A percentile compares a stretch with the other conserved stretches of the same genome.
Conservation (phyloP, 2,888 invertebrate species). For the Aphelenchoides bicaudatus region DNA sequence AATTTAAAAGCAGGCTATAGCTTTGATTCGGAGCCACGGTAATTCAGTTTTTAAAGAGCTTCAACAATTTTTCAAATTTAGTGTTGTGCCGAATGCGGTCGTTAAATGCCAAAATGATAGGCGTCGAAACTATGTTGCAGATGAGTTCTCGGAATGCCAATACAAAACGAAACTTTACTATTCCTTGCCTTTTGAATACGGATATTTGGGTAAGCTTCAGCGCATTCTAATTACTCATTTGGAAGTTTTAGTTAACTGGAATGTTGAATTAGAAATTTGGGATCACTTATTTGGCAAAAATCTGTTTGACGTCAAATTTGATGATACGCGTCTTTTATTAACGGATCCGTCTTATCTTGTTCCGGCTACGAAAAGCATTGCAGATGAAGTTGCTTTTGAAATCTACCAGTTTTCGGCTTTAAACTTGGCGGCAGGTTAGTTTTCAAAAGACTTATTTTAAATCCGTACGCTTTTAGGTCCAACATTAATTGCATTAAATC, state of each 20-base stretch:
- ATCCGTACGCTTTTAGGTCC: conserved; percentile 66
- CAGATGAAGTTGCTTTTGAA: conserved; percentile 91
- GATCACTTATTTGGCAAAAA: conserved; percentile 78
- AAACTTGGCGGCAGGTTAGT: conserved; percentile 45
- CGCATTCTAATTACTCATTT: background rate
- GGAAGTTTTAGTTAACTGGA: conserved; percentile 75
- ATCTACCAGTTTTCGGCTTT: conserved; percentile 86
- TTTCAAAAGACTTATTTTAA: background rate
- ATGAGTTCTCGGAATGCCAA: conserved; percentile 90
- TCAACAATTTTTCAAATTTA: conserved; percentile 29
- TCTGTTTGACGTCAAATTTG: conserved; percentile 52
- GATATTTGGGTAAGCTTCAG: conserved; percentile 55
- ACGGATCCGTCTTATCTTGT: conserved; percentile 95
- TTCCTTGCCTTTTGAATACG: conserved; percentile 84
- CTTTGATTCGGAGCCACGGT: conserved; percentile 32
- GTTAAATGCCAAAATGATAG: conserved; percentile 96
- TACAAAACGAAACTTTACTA: conserved; percentile 92
- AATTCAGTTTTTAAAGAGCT: background rate
- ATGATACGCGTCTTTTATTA: conserved; percentile 76
- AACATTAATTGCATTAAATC: conserved; percentile 73
- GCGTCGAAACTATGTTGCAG: conserved; percentile 84
- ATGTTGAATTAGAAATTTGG: conserved; percentile 86
- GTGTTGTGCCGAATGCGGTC: conserved; percentile 82
- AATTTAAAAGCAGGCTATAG: conserved; percentile 45
- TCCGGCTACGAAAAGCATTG: conserved; percentile 82